phyloP scores from a whole-genome alignment of 1,140 invertebrate species.

The Drosophila sp. region DNA sequence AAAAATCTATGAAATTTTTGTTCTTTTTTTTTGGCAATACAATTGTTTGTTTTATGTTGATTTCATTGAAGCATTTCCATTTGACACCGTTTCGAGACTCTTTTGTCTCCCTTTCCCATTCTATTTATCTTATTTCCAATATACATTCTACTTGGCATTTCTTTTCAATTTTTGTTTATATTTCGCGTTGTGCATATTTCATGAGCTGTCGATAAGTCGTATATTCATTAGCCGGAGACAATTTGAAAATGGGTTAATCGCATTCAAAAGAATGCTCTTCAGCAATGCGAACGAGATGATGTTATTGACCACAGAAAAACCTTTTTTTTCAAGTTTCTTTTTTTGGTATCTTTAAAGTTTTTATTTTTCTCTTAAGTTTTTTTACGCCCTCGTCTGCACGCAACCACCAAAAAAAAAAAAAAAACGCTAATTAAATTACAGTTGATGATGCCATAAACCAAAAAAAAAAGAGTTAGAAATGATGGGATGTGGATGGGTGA shows the following conservation, averaged over 20 bases:
- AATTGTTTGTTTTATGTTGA: not conserved
- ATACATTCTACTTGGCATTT: conserved; percentile 30
- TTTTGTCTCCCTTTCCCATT: conserved; percentile 2
- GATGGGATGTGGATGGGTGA: conserved; percentile 7
- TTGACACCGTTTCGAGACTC: conserved; percentile 3
- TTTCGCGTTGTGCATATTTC: conserved; percentile 52
- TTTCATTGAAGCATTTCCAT: conserved; percentile 1
- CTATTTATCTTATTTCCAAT: conserved; percentile 37
- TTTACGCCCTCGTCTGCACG: conserved; percentile 12
- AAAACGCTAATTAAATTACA: conserved; percentile 63
- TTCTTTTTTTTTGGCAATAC: not conserved
- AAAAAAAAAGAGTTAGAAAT: conserved; percentile 49
- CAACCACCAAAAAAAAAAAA: conserved; percentile 10
- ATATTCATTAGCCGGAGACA: conserved; percentile 56
- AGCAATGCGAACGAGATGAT: not conserved
- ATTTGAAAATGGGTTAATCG: conserved; percentile 65
- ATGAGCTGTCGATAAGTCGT: conserved; percentile 43
- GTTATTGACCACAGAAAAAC: conserved; percentile 17
- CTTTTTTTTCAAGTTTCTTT: conserved; percentile 4
- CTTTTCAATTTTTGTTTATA: conserved; percentile 31
- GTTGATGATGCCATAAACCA: conserved; percentile 48
- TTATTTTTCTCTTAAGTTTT: not conserved
- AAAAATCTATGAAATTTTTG: not conserved
- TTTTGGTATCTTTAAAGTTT: not conserved
- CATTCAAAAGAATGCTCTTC: conserved; percentile 43